Base-by-base conservation (phyloP, 2,797 vertebrate species). In the Paramormyrops hopkinsi region DNA sequence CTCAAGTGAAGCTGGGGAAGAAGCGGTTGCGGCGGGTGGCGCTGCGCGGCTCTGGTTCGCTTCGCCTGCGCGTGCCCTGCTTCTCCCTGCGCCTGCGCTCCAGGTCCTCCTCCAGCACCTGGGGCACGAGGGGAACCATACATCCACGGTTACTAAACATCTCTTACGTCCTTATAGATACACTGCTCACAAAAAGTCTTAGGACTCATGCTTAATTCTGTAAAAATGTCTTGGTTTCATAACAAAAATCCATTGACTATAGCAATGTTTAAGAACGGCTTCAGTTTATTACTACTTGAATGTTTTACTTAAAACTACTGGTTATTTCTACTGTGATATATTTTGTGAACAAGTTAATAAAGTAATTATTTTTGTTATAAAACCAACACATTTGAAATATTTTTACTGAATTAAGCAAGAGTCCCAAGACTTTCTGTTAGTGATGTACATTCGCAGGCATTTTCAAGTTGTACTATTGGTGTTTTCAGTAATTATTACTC, bases 51-150 rank as follows among this genome's bases (percentile, higher is more conserved):
- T 92, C 89, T 12, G 82, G 90, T 41, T 91, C 90, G 9, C 41
- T 53, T n/a, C 59, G 29, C 14, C 82, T 90, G 9, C 82, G 86
- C 0, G 19, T 50, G 3, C 92, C 91, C 33, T 84, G 79, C 89
- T 89, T 94, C 48, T 88, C 92, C 0, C 88, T 91, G 56, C 92
- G 92, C 0, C 41, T 88, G 6, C 91, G 93, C 88, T 92, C 93
- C 89, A 96, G 90, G 41, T 95, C 94, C 82, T 93, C 92, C 87
- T 95, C 95, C 86, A 96, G 88, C 86, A 93, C 92, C 95, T 96
- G 22, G 29, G 89, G n/a, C 65, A 59, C 53, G 53, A 87, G 53
- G 29, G 85, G 53, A 90, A 51, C 3, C 62, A 44, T 6, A 41
- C 5, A n/a, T 17, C 37, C 33, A 6, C 37, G 2, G 1, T 37